Conservation (phyloP, 1,140 invertebrate species). For the Pomacea maculata region DNA sequence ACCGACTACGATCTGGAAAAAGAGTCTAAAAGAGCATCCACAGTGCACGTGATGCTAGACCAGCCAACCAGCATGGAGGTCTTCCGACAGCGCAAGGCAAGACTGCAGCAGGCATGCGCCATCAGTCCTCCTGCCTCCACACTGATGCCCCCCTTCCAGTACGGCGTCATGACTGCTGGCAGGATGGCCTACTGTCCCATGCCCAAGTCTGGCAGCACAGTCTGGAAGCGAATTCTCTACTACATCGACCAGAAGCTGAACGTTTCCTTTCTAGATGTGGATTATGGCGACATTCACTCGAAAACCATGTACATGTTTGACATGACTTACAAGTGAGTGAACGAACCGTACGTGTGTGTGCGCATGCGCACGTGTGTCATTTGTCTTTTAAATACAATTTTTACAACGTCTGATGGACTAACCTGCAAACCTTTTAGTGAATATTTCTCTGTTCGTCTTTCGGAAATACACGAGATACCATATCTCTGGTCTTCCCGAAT, state of each 20-base stretch:
- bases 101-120: background rate
- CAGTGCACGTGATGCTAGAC: too few species aligned
- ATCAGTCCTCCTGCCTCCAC: background rate
- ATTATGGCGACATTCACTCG: background rate
- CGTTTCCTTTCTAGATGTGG: background rate
- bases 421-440: too few species aligned
- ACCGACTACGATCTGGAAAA: too few species aligned
- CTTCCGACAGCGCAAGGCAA: background rate
- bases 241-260: background rate
- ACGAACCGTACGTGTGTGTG: background rate
- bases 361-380: background rate
- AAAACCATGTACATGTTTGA: slow-evolving; percentile 1
- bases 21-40: too few species aligned
- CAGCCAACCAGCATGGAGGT: background rate
- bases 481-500: too few species aligned
- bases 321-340: background rate
- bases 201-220: slow-evolving; percentile 1
- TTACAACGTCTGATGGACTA: too few species aligned
- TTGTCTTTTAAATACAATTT: background rate
- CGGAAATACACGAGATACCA: too few species aligned
- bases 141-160: background rate
- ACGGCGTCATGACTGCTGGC: background rate
- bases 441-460: too few species aligned
- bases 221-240: background rate
- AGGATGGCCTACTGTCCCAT: background rate